These are phyloP conservation scores for Drosophila koepferae DNA, from an alignment of 2,888 invertebrate species.

Conservation along the genomic window DNA sequence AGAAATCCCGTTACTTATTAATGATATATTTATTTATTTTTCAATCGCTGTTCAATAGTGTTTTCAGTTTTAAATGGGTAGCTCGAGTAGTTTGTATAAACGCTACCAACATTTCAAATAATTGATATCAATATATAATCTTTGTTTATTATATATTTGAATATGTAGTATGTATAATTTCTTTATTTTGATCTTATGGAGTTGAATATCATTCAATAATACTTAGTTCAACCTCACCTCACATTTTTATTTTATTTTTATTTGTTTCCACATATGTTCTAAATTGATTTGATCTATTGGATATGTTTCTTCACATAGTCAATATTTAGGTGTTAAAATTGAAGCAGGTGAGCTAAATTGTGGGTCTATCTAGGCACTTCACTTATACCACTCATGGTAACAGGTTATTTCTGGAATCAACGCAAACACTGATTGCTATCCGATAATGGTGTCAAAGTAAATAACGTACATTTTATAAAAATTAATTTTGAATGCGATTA, in stretches of 20 bases:
- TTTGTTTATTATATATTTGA: neutral
- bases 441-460: slow-evolving; percentile 46
- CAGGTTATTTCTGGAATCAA: slow-evolving; percentile 49
- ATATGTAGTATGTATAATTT: neutral
- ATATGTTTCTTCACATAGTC: neutral
- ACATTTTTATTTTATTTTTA: neutral
- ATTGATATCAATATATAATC: neutral
- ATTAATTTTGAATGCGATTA: slow-evolving; percentile 25
- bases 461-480: slow-evolving; percentile 11
- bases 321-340: slow-evolving; percentile 43
- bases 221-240: too few relatives aligned
- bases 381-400: slow-evolving; percentile 21
- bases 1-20: slow-evolving; percentile 15
- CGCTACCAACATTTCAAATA: neutral
- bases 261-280: neutral
- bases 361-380: neutral
- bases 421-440: slow-evolving; percentile 13
- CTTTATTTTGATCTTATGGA: too few relatives aligned
- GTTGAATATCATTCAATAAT: too few relatives aligned
- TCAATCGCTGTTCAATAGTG: neutral
- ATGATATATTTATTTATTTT: slow-evolving; percentile 44
- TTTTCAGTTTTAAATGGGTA: neutral
- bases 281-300: neutral
- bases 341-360: slow-evolving; percentile 9
- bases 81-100: neutral